phyloP scores from a whole-genome alignment of 2,113 vertebrate species.

The Macquaria australasica region DNA sequence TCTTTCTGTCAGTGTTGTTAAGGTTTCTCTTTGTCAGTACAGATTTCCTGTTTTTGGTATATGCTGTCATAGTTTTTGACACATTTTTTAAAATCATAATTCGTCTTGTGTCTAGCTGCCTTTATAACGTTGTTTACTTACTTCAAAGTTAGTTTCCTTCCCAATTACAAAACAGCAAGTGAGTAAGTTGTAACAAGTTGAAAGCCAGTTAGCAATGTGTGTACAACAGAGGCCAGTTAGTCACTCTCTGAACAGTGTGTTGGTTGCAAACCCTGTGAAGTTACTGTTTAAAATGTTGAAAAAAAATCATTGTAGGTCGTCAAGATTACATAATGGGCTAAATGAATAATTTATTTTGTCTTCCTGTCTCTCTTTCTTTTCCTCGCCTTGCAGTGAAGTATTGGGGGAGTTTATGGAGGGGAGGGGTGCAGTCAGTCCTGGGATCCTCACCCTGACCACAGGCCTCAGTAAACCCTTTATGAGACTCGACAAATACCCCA shows the following conservation, averaged over 20 bases:
- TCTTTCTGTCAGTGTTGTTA: neutral
- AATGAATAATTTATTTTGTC: neutral
- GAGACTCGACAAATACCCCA: conserved; percentile 98
- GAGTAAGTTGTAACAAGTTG: neutral
- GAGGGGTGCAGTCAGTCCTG: conserved; percentile 92
- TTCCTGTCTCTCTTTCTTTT: neutral
- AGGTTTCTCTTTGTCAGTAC: neutral
- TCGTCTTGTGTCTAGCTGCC: neutral
- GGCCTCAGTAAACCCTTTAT: conserved; percentile 99
- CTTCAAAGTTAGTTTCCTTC: neutral
- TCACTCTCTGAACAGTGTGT: neutral
- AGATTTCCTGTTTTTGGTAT: neutral
- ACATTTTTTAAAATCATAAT: neutral
- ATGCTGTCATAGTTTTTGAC: neutral
- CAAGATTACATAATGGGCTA: neutral
- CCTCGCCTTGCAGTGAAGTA: conserved; percentile 86
- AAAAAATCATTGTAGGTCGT: neutral
- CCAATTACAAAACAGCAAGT: neutral
- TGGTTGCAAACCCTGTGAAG: neutral
- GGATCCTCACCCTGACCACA: conserved; percentile 95
- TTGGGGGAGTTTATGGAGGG: conserved; percentile 98
- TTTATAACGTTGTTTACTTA: neutral
- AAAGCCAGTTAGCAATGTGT: neutral
- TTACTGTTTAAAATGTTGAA: neutral
- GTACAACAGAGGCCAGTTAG: neutral